phyloP scores from a whole-genome alignment of 2,888 invertebrate genomes.

The Chouioia cunea region DNA sequence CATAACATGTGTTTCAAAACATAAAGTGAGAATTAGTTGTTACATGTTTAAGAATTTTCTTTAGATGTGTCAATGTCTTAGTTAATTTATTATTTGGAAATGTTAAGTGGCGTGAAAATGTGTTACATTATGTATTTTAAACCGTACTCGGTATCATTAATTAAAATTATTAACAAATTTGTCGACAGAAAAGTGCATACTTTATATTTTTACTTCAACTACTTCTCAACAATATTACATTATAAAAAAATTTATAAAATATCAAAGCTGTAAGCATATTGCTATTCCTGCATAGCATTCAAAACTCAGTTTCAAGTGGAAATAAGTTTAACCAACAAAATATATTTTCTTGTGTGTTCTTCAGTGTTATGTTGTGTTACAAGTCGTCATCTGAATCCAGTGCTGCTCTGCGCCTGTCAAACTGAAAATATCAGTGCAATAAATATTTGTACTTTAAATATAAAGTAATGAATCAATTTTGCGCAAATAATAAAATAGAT shows the following conservation, averaged over 20 bases:
- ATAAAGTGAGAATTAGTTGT: slow-evolving; percentile 46
- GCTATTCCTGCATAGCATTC: too few species aligned
- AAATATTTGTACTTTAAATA: slow-evolving; percentile 5
- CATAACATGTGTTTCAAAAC: slow-evolving; percentile 27
- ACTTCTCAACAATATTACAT: slow-evolving; percentile 24
- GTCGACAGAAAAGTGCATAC: slow-evolving; percentile 31
- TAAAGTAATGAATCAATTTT: background rate
- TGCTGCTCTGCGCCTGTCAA: slow-evolving; percentile 89
- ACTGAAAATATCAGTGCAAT: slow-evolving; percentile 69
- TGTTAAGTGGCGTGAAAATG: slow-evolving; percentile 39
- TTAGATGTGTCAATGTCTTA: slow-evolving; percentile 25
- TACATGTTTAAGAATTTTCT: slow-evolving; percentile 38
- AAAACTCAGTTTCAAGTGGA: too few species aligned
- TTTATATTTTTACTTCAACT: slow-evolving; percentile 26
- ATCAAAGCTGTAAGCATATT: too few species aligned
- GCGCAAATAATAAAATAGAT: slow-evolving; percentile 1
- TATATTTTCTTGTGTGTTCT: background rate
- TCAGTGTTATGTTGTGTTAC: slow-evolving; percentile 54
- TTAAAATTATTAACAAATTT: slow-evolving; percentile 39
- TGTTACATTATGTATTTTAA: slow-evolving; percentile 37
- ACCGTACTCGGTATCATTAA: slow-evolving; percentile 36
- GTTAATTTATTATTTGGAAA: slow-evolving; percentile 35
- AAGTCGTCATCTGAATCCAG: slow-evolving; percentile 82
- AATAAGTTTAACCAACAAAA: background rate
- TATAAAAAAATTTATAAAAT: slow-evolving; percentile 14